Conservation (phyloP, 1,140 invertebrate species). For the Physella acuta region DNA sequence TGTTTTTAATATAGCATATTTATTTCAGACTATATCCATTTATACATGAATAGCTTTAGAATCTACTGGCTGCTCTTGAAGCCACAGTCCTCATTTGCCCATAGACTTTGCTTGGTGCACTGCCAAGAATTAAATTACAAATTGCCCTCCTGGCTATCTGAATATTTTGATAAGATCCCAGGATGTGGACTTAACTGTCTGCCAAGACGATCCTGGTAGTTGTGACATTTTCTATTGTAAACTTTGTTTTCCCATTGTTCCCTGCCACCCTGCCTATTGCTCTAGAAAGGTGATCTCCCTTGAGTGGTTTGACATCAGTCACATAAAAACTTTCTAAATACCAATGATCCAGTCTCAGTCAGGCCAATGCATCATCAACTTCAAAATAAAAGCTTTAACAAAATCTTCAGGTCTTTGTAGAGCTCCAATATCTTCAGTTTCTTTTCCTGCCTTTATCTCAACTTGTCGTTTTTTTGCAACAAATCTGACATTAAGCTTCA, state of each 20-base stretch:
- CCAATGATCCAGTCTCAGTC: constrained; percentile 92
- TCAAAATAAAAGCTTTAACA: constrained; percentile 97
- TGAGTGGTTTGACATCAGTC: constrained; percentile 91
- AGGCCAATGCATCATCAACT: constrained; percentile 92
- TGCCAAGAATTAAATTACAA: constrained; percentile 93
- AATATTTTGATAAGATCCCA: constrained; percentile 98
- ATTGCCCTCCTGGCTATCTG: constrained; percentile 90
- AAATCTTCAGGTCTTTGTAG: constrained; percentile 99
- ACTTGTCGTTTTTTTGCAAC: constrained; percentile 90
- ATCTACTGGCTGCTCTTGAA: background rate
- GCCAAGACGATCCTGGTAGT: constrained; percentile 94
- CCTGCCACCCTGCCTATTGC: constrained; percentile 96
- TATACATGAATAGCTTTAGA: too few species aligned
- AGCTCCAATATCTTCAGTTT: constrained; percentile 84
- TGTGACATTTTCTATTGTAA: constrained; percentile 98
- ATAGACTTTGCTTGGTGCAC: constrained; percentile 2
- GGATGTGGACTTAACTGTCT: constrained; percentile 84
- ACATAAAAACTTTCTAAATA: constrained; percentile 97
- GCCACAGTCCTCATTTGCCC: background rate
- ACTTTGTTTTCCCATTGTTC: constrained; percentile 95
- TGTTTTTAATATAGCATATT: too few species aligned
- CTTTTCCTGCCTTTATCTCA: constrained; percentile 73
- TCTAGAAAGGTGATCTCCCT: constrained; percentile 92
- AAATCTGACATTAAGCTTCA: constrained; percentile 92
- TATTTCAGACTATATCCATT: too few species aligned